Evolutionary conservation across 2,113 vertebrate species (phyloP), one percentile per base, ranked within the genome.

Genomic region (Lepisosteus osseus): DNA sequence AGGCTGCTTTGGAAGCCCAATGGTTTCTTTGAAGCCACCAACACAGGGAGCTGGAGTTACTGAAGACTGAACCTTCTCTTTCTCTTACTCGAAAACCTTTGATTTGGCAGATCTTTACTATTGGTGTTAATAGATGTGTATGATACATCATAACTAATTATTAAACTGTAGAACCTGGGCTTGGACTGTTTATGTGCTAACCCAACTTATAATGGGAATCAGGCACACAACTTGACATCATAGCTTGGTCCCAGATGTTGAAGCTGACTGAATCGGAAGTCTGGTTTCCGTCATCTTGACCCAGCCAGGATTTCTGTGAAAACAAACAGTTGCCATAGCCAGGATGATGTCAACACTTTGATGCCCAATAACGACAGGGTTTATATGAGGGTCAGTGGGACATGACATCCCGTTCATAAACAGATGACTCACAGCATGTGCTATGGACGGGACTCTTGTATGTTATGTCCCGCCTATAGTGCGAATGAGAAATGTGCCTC

Each of bases 141-240:
- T 15, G 68, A 70, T 71, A 68, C 67, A 80, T 73, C 65, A 71
- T 81, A 78, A 72, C 73, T 80, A 82, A 81, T 79, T 77, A 79
- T 78, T 74, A 61, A 61, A 79, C 75, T 68, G 13, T 80, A 61
- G 72, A 61, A 65, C 73, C 72, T 82, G 79, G 85, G 86, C 84
- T 79, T 76, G 74, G 77, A 77, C 73, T 89, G 85, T 83, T 88
- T 88, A 80, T 84, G 84, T 77, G 73, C 76, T 80, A 86, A 88
- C 86, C 82, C 80, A 78, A 78, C 68, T 71, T 71, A 82, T 91
- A 90, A 89, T 87, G 79, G 86, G 82, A 82, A 87, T 86, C 86
- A 90, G 85, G 84, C 89, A 89, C 88, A 91, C 86, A 87, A 90
- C 74, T 80, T 91, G 88, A 91, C 87, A 86, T 91, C 87, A 91